Base-by-base conservation (phyloP, 2,113 vertebrate genomes). In the Telmatochromis sp. region DNA sequence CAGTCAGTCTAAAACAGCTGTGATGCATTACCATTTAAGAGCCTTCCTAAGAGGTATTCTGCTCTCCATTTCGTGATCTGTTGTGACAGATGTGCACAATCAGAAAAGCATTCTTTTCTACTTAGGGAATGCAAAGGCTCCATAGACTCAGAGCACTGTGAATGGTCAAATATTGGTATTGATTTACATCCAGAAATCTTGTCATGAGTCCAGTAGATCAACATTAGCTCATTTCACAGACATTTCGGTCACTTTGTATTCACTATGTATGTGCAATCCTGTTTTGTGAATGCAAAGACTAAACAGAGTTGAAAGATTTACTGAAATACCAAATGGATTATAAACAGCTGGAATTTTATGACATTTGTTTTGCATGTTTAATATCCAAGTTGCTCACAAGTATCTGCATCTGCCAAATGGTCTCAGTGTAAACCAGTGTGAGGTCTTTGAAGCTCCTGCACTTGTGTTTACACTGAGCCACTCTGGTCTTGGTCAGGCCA, bases 21-120 rank as follows among this genome's bases (percentile, higher is more conserved):
- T 84, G 92, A 88, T 92, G 70, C 92, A 95, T 96, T 96, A 95
- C n/a, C 28, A 86, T 80, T 88, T 81, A 47, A 88, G 45, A 80
- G 55, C 15, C 58, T 60, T 73, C 87, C 91, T 88, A 87, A 14
- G 79, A 89, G 90, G 86, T 89, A 88, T 91, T 92, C 87, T 92
- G 81, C 58, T 90, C 91, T 90, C 90, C 89, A 84, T 91, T 92
- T 89, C 85, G 4, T 92, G 85, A 94, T 94, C 91, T 94, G 54
- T 92, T 93, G 91, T 93, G 91, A 94, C 93, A 94, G 94, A 95
- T 95, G 93, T 92, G 88, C 81, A 89, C 90, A 89, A 85, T 94
- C 90, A 88, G 82, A 87, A 88, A 91, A 89, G 90, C 93, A 94
- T 95, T 93, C 87, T 89, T 94, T 80, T 91, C 85, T 75, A 73